phyloP scores from a whole-genome alignment of 2,888 invertebrate genomes.

The Endomychus coccineus region DNA sequence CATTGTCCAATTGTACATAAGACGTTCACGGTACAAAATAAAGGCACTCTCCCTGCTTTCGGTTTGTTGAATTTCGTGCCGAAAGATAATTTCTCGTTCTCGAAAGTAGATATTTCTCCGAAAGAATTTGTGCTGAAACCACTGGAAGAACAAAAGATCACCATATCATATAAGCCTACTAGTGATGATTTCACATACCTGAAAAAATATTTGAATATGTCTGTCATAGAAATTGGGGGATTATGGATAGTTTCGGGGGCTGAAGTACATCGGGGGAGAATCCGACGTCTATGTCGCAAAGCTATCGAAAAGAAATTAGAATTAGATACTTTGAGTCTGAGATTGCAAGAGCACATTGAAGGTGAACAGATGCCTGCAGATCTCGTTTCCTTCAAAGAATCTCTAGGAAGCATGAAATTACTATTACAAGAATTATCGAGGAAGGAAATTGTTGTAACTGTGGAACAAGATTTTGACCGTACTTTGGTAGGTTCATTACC shows the following conservation, averaged over 20 bases:
- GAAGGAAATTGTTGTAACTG: constrained; percentile 36
- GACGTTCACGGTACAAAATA: constrained; percentile 49
- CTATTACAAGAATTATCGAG: constrained; percentile 30
- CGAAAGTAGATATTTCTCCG: constrained; percentile 33
- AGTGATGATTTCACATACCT: constrained; percentile 33
- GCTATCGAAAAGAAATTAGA: constrained; percentile 24
- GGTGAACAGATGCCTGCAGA: constrained; percentile 35
- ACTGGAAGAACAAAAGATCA: constrained; percentile 30
- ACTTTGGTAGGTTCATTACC: constrained; percentile 33
- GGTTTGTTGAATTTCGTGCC: constrained; percentile 34
- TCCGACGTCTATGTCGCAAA: constrained; percentile 33
- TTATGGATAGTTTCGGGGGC: constrained; percentile 36
- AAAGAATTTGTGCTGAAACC: constrained; percentile 33
- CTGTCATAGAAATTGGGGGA: constrained; percentile 36
- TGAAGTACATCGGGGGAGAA: constrained; percentile 36
- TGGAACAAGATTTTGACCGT: constrained; percentile 38
- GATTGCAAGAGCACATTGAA: constrained; percentile 29
- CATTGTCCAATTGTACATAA: constrained; percentile 18
- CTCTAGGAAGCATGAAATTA: constrained; percentile 28
- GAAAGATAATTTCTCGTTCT: constrained; percentile 29
- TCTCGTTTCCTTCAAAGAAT: constrained; percentile 33
- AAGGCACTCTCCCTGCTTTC: constrained; percentile 51
- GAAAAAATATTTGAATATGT: constrained; percentile 21
- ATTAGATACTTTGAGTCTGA: constrained; percentile 26
- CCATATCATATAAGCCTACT: constrained; percentile 32